Evolutionary conservation across 2,888 invertebrate species (phyloP).

Genomic region (Beris chalybata): DNA sequence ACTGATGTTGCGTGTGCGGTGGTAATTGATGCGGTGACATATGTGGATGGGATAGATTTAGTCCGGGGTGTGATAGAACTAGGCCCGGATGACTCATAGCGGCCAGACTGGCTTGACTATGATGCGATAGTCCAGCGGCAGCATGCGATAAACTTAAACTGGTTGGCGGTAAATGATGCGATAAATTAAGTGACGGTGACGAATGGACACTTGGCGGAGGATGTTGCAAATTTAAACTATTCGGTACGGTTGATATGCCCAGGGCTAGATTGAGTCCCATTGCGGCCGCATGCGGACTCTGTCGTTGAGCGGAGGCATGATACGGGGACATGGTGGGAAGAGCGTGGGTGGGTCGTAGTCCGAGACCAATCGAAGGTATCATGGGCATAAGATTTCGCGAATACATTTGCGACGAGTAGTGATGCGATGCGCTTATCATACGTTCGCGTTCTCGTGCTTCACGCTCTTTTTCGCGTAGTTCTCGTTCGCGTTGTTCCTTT

Average conservation of each 20-base stretch:
- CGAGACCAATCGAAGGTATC: constrained; percentile 52
- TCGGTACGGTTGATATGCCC: constrained; percentile 47
- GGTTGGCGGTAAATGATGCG: constrained; percentile 51
- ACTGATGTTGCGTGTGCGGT: constrained; percentile 48
- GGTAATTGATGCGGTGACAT: constrained; percentile 48
- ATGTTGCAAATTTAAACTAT: constrained; percentile 45
- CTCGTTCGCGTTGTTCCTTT: constrained; percentile 52
- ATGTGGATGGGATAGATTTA: constrained; percentile 47
- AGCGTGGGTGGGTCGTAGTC: constrained; percentile 52
- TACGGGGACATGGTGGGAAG: constrained; percentile 53
- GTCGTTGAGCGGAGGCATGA: constrained; percentile 51
- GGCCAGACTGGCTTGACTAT: constrained; percentile 51
- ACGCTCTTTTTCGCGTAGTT: constrained; percentile 57
- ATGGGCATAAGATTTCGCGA: constrained; percentile 52
- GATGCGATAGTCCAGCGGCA: constrained; percentile 48
- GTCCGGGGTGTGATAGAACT: constrained; percentile 51
- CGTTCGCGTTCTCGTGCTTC: constrained; percentile 56
- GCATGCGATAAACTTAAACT: constrained; percentile 50
- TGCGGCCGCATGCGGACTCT: constrained; percentile 48
- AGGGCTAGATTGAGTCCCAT: constrained; percentile 53
- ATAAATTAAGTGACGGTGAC: constrained; percentile 44
- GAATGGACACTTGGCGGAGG: constrained; percentile 42
- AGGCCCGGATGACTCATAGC: constrained; percentile 51
- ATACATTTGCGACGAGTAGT: constrained; percentile 54
- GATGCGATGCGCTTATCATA: constrained; percentile 51